Percentiles rank a stretch among this genome's conserved stretches.
phyloP scores from a whole-genome alignment of 2,113 vertebrate genomes.

The Epinephelus cyanopodus region DNA sequence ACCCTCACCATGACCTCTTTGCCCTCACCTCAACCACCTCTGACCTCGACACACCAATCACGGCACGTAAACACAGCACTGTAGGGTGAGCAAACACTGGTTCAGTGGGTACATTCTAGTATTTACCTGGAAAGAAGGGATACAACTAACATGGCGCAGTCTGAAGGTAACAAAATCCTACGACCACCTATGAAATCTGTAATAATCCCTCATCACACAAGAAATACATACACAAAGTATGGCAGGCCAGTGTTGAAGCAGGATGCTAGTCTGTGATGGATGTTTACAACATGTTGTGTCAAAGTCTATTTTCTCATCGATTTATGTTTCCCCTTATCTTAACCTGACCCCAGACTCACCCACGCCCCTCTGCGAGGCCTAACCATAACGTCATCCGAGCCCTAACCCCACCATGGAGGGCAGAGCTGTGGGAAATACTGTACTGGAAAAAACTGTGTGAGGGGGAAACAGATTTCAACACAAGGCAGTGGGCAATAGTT shows the following conservation, averaged over 20 bases:
- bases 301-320: slow-evolving; percentile 1
- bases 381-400: neutral
- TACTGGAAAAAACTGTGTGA: no score
- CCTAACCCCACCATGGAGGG: no score
- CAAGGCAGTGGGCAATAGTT: no score
- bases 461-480: no score
- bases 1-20: no score
- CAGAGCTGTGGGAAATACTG: neutral
- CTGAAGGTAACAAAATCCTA: neutral
- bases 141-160: neutral
- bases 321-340: slow-evolving; percentile 20
- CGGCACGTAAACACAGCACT: no score
- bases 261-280: neutral
- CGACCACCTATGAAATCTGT: neutral
- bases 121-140: neutral
- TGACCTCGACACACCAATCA: no score
- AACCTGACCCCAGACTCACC: neutral
- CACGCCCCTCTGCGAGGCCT: neutral
- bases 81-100: no score
- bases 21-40: no score
- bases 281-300: slow-evolving; percentile 9
- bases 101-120: no score
- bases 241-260: neutral
- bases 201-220: neutral
- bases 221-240: neutral